A percentile compares a stretch with the other conserved stretches of the same genome.
phyloP scores from a whole-genome alignment of 1,140 invertebrate genomes.

The Chrysoperla carnea region DNA sequence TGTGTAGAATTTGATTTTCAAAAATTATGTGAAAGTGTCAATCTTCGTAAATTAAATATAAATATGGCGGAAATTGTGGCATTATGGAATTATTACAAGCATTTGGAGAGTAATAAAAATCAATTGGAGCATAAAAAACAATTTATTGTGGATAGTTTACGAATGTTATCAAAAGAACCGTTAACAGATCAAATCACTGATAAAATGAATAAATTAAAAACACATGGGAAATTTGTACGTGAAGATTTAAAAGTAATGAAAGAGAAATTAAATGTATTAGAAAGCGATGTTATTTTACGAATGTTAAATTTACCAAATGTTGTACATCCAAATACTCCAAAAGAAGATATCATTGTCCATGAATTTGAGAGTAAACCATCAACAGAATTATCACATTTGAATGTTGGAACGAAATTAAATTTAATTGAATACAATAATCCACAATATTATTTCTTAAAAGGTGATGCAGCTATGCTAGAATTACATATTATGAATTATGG shows the following conservation, averaged over 20 bases:
- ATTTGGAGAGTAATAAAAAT: constrained; percentile 20
- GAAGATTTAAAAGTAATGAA: constrained; percentile 38
- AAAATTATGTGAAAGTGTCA: constrained; percentile 27
- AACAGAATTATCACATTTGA: constrained; percentile 28
- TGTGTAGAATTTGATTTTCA: constrained; percentile 36
- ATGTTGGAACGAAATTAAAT: constrained; percentile 29
- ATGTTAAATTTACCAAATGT: constrained; percentile 42
- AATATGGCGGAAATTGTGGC: constrained; percentile 25
- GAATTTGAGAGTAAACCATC: constrained; percentile 19
- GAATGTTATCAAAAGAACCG: constrained; percentile 16
- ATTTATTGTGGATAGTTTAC: constrained; percentile 12
- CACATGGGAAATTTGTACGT: constrained; percentile 31
- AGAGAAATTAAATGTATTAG: constrained; percentile 33
- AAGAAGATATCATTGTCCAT: constrained; percentile 23
- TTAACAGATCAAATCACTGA: constrained; percentile 17
- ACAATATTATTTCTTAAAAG: constrained; percentile 38
- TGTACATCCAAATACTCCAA: constrained; percentile 40
- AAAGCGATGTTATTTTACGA: constrained; percentile 35
- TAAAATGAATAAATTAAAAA: constrained; percentile 24
- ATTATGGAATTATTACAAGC: constrained; percentile 31
- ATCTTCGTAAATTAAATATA: constrained; percentile 23
- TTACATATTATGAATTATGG: constrained; percentile 33
- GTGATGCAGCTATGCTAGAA: constrained; percentile 45
- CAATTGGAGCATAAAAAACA: constrained; percentile 22
- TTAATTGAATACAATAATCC: constrained; percentile 36